A percentile compares a stretch with the other conserved stretches of the same genome.
phyloP scores from a whole-genome alignment of 1,140 invertebrate species.

The Bombus soroeensis region DNA sequence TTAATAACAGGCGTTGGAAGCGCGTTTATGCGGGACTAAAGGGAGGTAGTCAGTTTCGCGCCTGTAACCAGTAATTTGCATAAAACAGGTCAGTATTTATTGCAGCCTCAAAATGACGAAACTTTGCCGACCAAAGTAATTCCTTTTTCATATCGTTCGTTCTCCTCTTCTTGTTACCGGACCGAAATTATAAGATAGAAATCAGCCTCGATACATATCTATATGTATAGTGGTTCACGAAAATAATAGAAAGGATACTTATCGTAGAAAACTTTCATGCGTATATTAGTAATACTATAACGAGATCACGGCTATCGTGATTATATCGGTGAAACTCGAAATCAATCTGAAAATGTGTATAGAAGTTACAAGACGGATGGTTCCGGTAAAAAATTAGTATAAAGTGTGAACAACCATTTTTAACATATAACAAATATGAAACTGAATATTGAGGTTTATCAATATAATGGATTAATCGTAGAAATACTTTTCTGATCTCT shows the following conservation, averaged over 20 bases:
- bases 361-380: background rate
- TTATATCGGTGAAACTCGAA: background rate
- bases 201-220: background rate
- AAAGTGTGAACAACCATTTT: no score
- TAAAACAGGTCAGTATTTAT: conserved; percentile 67
- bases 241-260: background rate
- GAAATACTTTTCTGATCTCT: no score
- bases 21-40: conserved; percentile 31
- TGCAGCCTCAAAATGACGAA: conserved; percentile 47
- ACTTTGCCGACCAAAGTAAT: conserved; percentile 31
- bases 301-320: background rate
- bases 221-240: background rate
- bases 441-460: no score
- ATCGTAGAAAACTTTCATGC: no score
- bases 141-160: background rate
- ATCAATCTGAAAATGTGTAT: background rate
- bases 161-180: no score
- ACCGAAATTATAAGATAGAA: conserved; percentile 25
- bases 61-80: conserved; percentile 60
- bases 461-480: no score
- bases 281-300: background rate
- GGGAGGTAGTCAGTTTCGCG: conserved; percentile 39
- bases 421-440: no score
- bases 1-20: conserved; percentile 59
- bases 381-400: no score